Base-by-base conservation (phyloP, 2,888 invertebrate genomes). In the Latheticus oryzae region DNA sequence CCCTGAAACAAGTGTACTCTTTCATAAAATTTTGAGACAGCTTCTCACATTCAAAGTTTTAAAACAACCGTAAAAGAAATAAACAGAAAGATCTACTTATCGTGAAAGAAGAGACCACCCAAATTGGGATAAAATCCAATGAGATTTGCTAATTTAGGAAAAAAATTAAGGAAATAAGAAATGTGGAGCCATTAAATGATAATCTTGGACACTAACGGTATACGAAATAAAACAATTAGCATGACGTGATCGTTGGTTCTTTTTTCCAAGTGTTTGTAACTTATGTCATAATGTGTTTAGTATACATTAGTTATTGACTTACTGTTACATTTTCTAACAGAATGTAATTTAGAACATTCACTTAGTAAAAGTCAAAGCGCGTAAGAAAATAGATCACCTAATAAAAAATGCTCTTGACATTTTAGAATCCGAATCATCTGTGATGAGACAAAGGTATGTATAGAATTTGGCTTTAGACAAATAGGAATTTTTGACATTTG, bases 381-480 rank as follows among this genome's bases (percentile, higher is more conserved):
- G n/a, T n/a, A n/a, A n/a, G n/a, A n/a, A n/a, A n/a, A n/a, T n/a
- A n/a, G n/a, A n/a, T n/a, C n/a, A n/a, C n/a, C n/a, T n/a, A n/a
- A n/a, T n/a, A n/a, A n/a, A n/a, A n/a, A n/a, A n/a, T n/a, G 13
- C 7, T 43, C 42, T 43, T 43, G 42, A 28, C 42, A 28, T 28
- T 43, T 43, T 15, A 17, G 42, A 16, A 43, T 43, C 4, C 15
- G 8, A 40, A 24, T 15, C 21, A 40, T 40, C 7, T 26, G 16
- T n/a, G 40, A 38, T 38, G 37, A n/a, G 37, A 38, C 40, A 40
- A 40, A 40, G 19, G 35, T 28, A 42, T 42, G 42, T 28, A 28
- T 28, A 17, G 26, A 28, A 16, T n/a, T 16, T 35, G 16, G n/a
- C 3, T n/a, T 8, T 2, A 17, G 5, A 21, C 8, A 12, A 11